phyloP scores from a whole-genome alignment of 2,888 invertebrate species.

The Epistrophe eligans region DNA sequence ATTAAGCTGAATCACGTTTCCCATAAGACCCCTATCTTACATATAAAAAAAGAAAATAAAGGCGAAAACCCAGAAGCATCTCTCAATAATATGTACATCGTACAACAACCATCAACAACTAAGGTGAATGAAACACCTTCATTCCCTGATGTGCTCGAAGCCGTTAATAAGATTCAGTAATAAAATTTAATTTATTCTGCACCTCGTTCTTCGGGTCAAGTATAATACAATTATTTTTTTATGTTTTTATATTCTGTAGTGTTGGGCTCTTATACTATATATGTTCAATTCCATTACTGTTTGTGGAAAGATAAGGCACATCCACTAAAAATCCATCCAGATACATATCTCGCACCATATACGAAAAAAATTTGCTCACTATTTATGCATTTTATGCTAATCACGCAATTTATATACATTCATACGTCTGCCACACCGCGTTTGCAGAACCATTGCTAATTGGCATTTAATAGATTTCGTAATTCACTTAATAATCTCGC shows the following conservation, averaged over 20 bases:
- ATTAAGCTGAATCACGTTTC: conserved; percentile 70
- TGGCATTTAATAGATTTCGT: conserved; percentile 72
- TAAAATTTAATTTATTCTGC: conserved; percentile 73
- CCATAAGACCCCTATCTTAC: conserved; percentile 17
- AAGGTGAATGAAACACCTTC: conserved; percentile 72
- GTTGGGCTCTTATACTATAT: background rate
- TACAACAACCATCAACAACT: background rate
- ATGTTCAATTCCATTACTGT: conserved; percentile 51
- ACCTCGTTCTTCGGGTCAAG: conserved; percentile 73
- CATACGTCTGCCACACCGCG: background rate
- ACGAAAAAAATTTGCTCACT: background rate
- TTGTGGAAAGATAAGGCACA: conserved; percentile 61
- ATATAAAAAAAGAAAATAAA: conserved; percentile 15
- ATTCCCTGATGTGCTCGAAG: conserved; percentile 32
- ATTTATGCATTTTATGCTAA: conserved; percentile 68
- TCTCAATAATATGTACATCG: conserved; percentile 2
- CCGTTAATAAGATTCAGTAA: conserved; percentile 68
- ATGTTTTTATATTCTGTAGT: conserved; percentile 35
- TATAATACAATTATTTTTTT: conserved; percentile 57
- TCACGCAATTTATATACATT: conserved; percentile 29
- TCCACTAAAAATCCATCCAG: conserved; percentile 44
- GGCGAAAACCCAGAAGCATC: conserved; percentile 48
- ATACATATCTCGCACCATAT: conserved; percentile 47
- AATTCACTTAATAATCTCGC: conserved; percentile 62
- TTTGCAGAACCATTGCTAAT: conserved; percentile 50